Evolutionary conservation across 2,797 vertebrate genomes (phyloP).

Genomic region (Crypturellus tataupa): DNA sequence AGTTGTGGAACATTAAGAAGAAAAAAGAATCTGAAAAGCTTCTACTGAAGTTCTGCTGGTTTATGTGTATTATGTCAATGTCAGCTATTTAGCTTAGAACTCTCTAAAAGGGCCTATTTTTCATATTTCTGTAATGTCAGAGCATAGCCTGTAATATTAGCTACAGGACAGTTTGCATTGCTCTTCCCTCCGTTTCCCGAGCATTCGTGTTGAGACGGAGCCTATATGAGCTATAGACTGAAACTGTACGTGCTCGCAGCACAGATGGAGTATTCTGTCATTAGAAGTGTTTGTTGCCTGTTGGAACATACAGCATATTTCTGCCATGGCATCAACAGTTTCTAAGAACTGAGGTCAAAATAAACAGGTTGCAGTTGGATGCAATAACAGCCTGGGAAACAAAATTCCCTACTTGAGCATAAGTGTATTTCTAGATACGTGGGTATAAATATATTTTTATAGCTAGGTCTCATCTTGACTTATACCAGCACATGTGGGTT

Average conservation of each 20-base stretch:
- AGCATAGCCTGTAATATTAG: fast-evolving
- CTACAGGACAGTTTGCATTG: neutral
- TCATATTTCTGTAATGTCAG: neutral
- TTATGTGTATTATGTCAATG: neutral
- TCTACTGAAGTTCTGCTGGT: neutral
- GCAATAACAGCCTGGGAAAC: conserved; percentile 41
- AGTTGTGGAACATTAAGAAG: neutral
- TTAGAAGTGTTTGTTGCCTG: conserved; percentile 74
- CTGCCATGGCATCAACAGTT: conserved; percentile 74
- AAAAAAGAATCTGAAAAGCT: neutral
- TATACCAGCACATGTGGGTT: neutral
- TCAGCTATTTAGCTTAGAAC: neutral
- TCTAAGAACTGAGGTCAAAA: conserved; percentile 78
- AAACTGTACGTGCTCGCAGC: conserved; percentile 69
- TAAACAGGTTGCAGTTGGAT: conserved; percentile 74
- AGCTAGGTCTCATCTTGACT: neutral
- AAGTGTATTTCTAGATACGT: neutral
- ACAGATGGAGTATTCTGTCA: conserved; percentile 79
- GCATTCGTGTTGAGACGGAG: neutral
- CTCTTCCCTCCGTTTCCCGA: fast-evolving
- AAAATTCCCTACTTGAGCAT: conserved; percentile 7
- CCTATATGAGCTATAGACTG: conserved; percentile 55
- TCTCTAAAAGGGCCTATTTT: neutral
- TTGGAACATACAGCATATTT: conserved; percentile 79
- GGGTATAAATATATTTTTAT: neutral